phyloP scores from a whole-genome alignment of 2,797 vertebrate genomes.

The Galagoides demidoff region DNA sequence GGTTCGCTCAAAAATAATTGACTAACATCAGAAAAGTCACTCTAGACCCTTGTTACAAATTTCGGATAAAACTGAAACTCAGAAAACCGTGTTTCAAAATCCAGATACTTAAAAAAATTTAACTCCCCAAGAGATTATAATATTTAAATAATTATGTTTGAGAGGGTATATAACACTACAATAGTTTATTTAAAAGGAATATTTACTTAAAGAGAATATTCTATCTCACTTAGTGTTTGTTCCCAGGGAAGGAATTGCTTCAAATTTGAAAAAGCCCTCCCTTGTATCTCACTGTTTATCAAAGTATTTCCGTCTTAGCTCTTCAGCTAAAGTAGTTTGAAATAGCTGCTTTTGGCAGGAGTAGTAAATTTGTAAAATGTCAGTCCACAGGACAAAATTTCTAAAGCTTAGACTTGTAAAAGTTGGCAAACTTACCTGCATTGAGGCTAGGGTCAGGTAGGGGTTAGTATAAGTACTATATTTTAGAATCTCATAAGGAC shows the following conservation, averaged over 20 bases:
- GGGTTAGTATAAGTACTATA: neutral
- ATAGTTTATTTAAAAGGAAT: constrained; percentile 28
- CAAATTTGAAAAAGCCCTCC: constrained; percentile 19
- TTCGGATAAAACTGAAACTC: constrained; percentile 41
- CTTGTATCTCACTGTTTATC: neutral
- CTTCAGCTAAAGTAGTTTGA: neutral
- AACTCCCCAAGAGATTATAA: neutral
- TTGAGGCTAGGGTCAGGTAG: neutral
- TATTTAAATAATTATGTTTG: constrained; percentile 21
- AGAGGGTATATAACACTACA: neutral
- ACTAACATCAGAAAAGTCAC: constrained; percentile 12
- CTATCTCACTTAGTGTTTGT: neutral
- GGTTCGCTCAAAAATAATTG: neutral
- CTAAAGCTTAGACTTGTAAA: neutral
- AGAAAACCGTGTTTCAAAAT: constrained; percentile 12
- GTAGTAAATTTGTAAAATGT: neutral
- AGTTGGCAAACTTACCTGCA: neutral
- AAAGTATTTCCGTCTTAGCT: constrained; percentile 39
- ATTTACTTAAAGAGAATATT: neutral
- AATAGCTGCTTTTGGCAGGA: neutral
- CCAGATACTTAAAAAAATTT: neutral
- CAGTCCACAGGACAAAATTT: constrained; percentile 9
- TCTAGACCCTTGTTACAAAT: constrained; percentile 7
- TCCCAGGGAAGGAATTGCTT: constrained; percentile 25
- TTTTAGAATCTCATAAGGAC: no score